Evolutionary conservation across 2,888 invertebrate genomes (phyloP).

Genomic region (Pediacus dermestoides): DNA sequence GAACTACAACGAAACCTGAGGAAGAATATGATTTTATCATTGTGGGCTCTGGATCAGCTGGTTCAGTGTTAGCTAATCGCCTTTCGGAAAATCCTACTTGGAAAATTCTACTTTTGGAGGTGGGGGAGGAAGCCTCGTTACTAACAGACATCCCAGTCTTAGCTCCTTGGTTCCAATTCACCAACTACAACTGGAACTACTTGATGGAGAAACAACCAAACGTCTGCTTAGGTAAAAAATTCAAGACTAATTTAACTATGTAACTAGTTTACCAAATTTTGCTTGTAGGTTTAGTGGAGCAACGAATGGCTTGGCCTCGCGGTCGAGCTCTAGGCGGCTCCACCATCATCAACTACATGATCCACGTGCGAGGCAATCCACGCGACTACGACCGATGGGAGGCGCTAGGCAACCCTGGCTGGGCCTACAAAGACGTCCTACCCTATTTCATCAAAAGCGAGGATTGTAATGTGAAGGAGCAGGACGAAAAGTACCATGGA

Average conservation of each 20-base stretch:
- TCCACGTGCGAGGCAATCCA: slow-evolving; percentile 59
- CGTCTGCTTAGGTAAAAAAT: slow-evolving; percentile 19
- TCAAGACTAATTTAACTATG: slow-evolving; percentile 5
- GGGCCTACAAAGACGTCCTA: slow-evolving; percentile 52
- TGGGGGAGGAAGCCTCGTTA: slow-evolving; percentile 55
- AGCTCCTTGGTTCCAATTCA: slow-evolving; percentile 55
- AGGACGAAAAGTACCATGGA: slow-evolving; percentile 43
- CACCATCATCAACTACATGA: slow-evolving; percentile 51
- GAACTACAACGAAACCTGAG: too few species aligned
- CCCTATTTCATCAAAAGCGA: slow-evolving; percentile 48
- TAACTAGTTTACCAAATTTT: slow-evolving; percentile 2
- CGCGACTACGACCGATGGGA: slow-evolving; percentile 71
- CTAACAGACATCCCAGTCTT: slow-evolving; percentile 54
- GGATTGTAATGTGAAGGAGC: slow-evolving; percentile 36
- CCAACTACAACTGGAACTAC: slow-evolving; percentile 61
- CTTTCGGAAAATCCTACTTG: slow-evolving; percentile 60
- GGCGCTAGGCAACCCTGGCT: slow-evolving; percentile 54
- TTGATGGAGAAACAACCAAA: slow-evolving; percentile 55
- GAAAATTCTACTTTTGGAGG: slow-evolving; percentile 65
- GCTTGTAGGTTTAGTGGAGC: slow-evolving; percentile 42
- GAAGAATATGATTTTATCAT: slow-evolving; percentile 69
- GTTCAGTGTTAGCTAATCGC: slow-evolving; percentile 67
- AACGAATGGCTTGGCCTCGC: slow-evolving; percentile 50
- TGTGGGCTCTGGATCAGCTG: slow-evolving; percentile 69
- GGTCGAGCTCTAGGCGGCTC: slow-evolving; percentile 59